These are phyloP conservation scores for Ophion slaviceki DNA, from an alignment of 2,888 invertebrate species.

Conservation along the genomic window DNA sequence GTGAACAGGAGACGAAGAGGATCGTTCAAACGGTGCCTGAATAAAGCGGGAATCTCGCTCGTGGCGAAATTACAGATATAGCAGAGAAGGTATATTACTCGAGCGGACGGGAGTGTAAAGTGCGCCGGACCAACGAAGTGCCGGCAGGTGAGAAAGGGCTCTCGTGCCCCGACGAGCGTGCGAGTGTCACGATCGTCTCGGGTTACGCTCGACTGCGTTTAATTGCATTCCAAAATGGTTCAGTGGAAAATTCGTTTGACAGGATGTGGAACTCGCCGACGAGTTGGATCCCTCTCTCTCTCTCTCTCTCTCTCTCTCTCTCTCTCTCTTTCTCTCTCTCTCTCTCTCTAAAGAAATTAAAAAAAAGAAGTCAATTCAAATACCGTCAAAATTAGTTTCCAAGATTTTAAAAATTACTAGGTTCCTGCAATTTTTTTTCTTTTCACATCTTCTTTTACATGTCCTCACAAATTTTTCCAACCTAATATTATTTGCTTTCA, in stretches of 20 bases:
- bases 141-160: slow-evolving; percentile 54
- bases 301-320: neutral
- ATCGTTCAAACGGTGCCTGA: slow-evolving; percentile 30
- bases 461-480: too few relatives aligned
- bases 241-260: slow-evolving; percentile 74
- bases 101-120: slow-evolving; percentile 32
- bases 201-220: slow-evolving; percentile 80
- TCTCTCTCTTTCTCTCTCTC: too few relatives aligned
- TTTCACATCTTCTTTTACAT: too few relatives aligned
- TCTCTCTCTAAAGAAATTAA: too few relatives aligned
- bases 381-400: too few relatives aligned
- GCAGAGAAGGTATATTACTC: slow-evolving; percentile 2
- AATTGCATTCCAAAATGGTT: slow-evolving; percentile 82
- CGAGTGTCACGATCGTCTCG: slow-evolving; percentile 69
- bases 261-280: slow-evolving; percentile 37
- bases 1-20: slow-evolving; percentile 14
- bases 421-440: too few relatives aligned
- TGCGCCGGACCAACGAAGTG: slow-evolving; percentile 49
- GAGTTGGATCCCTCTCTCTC: slow-evolving; percentile 19
- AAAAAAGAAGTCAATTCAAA: too few relatives aligned
- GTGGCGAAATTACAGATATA: slow-evolving; percentile 14
- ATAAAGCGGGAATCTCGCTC: slow-evolving; percentile 41
- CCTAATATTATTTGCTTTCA: too few relatives aligned
- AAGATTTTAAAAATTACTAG: too few relatives aligned
- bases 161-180: slow-evolving; percentile 34